Evolutionary conservation across 2,113 vertebrate genomes (phyloP).

Genomic region (Terrapene triunguis): DNA sequence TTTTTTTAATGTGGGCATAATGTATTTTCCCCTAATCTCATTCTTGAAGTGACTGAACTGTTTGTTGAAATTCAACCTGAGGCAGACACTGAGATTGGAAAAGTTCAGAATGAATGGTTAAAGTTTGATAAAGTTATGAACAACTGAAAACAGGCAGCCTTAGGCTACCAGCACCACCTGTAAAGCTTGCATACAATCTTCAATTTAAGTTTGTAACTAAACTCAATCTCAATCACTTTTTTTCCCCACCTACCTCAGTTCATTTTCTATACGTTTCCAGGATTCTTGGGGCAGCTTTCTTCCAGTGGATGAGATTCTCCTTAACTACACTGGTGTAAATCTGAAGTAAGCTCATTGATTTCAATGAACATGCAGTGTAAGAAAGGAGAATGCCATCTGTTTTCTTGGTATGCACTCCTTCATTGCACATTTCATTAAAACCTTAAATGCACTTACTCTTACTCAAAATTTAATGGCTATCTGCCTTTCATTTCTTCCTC

Average conservation of each 20-base stretch:
- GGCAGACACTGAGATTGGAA: background rate
- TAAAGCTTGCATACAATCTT: background rate
- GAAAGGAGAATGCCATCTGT: background rate
- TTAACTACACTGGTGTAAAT: background rate
- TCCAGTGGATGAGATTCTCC: background rate
- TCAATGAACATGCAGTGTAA: background rate
- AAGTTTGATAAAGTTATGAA: background rate
- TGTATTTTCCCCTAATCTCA: background rate
- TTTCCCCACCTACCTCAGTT: background rate
- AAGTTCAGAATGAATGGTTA: background rate
- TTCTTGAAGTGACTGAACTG: background rate
- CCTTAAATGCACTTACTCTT: background rate
- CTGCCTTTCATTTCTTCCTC: background rate
- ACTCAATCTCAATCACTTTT: background rate
- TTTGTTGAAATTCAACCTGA: background rate
- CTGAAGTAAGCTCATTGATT: background rate
- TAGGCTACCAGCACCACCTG: background rate
- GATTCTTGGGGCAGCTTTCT: background rate
- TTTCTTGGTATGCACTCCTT: background rate
- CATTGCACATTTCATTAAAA: background rate
- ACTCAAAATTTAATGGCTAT: background rate
- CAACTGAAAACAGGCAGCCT: background rate
- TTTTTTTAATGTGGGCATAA: too few species aligned
- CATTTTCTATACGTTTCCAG: background rate
- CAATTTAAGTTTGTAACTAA: background rate